phyloP scores from a whole-genome alignment of 2,888 invertebrate species.

The Melanargia galathea region DNA sequence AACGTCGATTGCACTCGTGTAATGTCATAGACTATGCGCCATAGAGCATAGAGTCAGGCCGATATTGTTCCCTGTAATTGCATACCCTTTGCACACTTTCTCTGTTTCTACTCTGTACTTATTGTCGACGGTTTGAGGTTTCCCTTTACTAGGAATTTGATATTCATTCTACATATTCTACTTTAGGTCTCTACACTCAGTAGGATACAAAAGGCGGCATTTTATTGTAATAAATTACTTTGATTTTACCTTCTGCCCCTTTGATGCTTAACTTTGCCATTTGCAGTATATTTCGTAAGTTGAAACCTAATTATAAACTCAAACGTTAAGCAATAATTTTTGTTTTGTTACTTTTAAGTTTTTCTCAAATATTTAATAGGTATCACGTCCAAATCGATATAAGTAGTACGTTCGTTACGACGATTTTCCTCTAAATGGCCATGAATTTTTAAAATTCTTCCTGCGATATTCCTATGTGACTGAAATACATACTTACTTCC shows the following conservation, averaged over 20 bases:
- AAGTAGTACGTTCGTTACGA: background rate
- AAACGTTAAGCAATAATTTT: no score
- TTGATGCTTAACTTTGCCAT: no score
- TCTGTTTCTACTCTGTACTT: conserved; percentile 31
- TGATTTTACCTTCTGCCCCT: background rate
- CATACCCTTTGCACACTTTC: conserved; percentile 44
- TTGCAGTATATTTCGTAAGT: no score
- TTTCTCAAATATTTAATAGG: background rate
- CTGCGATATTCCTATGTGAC: background rate
- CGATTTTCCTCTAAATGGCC: background rate
- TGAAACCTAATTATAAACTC: no score
- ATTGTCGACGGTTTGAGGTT: conserved; percentile 34
- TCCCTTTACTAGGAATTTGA: conserved; percentile 23
- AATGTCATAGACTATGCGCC: conserved; percentile 57
- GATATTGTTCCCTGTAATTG: conserved; percentile 48
- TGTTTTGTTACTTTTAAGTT: no score
- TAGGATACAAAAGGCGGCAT: no score
- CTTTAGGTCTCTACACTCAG: background rate
- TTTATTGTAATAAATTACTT: background rate
- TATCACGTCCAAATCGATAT: background rate
- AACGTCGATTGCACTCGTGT: conserved; percentile 45
- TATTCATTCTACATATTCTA: background rate
- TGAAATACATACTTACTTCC: background rate
- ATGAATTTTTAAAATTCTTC: background rate
- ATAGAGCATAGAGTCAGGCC: conserved; percentile 34